A percentile compares a stretch with the other conserved stretches of the same genome.
phyloP scores from a whole-genome alignment of 2,888 invertebrate genomes.

The Clunio marinus region DNA sequence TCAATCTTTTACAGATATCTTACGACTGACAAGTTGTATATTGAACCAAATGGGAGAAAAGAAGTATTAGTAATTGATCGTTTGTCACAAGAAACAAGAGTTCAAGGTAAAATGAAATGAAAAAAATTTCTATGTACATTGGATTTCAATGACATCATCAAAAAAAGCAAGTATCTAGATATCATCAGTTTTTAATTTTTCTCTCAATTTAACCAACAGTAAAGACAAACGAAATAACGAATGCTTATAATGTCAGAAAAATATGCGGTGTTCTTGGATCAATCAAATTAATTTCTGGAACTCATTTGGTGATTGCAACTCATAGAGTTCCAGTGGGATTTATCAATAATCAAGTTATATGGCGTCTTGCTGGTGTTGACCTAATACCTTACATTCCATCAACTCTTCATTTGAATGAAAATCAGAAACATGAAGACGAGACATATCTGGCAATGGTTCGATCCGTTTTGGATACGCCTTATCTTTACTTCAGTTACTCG shows the following conservation, averaged over 20 bases:
- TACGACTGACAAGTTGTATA: conserved; percentile 83
- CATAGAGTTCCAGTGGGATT: conserved; percentile 74
- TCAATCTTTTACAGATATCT: conserved; percentile 76
- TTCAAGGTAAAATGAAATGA: conserved; percentile 58
- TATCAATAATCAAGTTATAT: conserved; percentile 74
- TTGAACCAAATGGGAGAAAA: conserved; percentile 72
- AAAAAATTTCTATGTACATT: conserved; percentile 28
- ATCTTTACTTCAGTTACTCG: conserved; percentile 90
- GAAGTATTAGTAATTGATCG: conserved; percentile 83
- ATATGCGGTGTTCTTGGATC: conserved; percentile 88
- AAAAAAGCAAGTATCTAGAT: conserved; percentile 8
- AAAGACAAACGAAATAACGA: conserved; percentile 60
- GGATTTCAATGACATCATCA: conserved; percentile 35
- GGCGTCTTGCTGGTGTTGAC: conserved; percentile 73
- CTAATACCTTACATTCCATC: conserved; percentile 82
- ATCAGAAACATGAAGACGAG: conserved; percentile 78
- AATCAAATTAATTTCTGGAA: conserved; percentile 76
- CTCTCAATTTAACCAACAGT: conserved; percentile 47
- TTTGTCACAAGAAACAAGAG: conserved; percentile 65
- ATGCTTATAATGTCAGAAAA: conserved; percentile 56
- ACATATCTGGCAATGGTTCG: conserved; percentile 82
- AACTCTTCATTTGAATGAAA: conserved; percentile 74
- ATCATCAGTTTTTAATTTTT: conserved; percentile 4
- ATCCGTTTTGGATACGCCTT: conserved; percentile 73
- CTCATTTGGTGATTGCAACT: conserved; percentile 84